Conservation (phyloP, 2,113 vertebrate species). For the Hemiscyllium ocellatum region DNA sequence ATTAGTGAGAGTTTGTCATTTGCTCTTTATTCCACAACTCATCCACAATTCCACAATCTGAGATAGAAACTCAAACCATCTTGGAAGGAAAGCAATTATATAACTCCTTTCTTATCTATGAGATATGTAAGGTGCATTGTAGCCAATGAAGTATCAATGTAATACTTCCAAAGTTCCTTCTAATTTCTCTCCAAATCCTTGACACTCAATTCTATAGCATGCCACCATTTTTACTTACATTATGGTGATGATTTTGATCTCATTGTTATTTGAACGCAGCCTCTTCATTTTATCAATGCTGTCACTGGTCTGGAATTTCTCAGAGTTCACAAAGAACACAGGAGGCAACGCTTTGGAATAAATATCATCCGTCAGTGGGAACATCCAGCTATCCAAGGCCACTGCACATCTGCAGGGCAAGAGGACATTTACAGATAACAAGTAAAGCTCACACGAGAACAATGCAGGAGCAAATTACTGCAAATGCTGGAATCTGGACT, state of each 20-base stretch:
- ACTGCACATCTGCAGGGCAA: conserved; percentile 56
- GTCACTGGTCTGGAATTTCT: conserved; percentile 58
- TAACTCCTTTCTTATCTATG: neutral
- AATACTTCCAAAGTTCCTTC: neutral
- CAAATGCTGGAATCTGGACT: too few species aligned
- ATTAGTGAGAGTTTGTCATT: neutral
- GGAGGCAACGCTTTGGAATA: conserved; percentile 54
- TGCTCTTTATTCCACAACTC: neutral
- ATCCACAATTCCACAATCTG: neutral
- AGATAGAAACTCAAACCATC: neutral
- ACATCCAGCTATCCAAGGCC: conserved; percentile 67
- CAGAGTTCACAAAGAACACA: conserved; percentile 61
- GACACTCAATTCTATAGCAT: neutral
- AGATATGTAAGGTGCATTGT: neutral
- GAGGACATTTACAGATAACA: neutral
- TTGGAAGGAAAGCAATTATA: neutral
- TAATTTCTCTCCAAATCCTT: neutral
- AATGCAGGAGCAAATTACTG: too few species aligned
- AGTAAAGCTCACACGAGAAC: neutral
- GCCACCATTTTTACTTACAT: conserved; percentile 53
- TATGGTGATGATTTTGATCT: conserved; percentile 58
- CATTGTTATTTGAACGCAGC: conserved; percentile 47
- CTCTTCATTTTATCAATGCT: conserved; percentile 56
- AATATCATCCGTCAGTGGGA: conserved; percentile 56
- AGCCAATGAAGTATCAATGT: neutral